Conservation (phyloP, 2,113 vertebrate genomes). For the Dendrocopos noguchii region DNA sequence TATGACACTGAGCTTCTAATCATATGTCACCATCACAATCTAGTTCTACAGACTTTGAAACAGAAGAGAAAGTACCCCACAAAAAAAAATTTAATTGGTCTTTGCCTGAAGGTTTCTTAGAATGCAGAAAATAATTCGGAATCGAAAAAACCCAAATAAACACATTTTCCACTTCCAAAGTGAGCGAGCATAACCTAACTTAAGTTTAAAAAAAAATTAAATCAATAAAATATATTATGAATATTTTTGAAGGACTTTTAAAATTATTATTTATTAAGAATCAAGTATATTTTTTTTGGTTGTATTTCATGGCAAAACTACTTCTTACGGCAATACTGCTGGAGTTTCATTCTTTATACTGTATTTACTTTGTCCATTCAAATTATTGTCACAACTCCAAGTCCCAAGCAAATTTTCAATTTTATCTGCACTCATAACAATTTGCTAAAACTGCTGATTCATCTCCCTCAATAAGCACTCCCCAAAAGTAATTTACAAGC, state of each 20-base stretch:
- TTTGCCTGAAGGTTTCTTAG: neutral
- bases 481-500: neutral
- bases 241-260: neutral
- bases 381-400: neutral
- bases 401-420: neutral
- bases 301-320: neutral
- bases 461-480: neutral
- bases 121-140: neutral
- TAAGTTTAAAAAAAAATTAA: neutral
- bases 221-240: neutral
- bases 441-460: neutral
- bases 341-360: neutral
- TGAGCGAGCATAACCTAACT: neutral
- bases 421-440: neutral
- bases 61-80: neutral
- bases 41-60: neutral
- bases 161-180: neutral
- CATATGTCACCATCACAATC: neutral
- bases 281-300: fast-evolving
- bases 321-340: neutral
- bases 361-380: neutral
- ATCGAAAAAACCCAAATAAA: fast-evolving
- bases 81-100: neutral
- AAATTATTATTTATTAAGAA: neutral
- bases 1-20: neutral